Conservation (phyloP, 2,888 invertebrate species). For the Drosophila picticornis region DNA sequence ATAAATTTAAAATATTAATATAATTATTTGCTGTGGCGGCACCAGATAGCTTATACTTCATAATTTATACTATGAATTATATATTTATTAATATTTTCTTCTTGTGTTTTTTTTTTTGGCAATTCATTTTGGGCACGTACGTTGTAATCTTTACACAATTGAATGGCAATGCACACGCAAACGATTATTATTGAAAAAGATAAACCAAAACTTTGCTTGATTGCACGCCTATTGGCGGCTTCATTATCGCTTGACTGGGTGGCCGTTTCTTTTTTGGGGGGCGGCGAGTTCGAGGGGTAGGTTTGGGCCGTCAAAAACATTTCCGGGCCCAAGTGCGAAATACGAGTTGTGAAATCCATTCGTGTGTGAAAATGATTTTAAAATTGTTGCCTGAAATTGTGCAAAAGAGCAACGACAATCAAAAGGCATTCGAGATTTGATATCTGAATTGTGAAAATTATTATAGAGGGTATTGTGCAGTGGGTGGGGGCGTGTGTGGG, state of each 20-base stretch:
- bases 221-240: constrained; percentile 70
- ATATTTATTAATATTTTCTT: neutral
- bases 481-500: too few relatives aligned
- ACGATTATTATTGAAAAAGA: constrained; percentile 53
- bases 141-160: constrained; percentile 67
- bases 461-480: neutral
- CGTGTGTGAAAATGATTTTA: constrained; percentile 81
- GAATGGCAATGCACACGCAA: constrained; percentile 62
- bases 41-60: constrained; percentile 5
- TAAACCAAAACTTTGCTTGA: constrained; percentile 64
- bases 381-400: constrained; percentile 68
- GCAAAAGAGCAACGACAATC: constrained; percentile 66
- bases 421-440: constrained; percentile 63
- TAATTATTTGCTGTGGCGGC: constrained; percentile 39
- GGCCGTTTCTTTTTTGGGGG: constrained; percentile 30
- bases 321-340: constrained; percentile 52
- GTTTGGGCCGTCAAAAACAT: constrained; percentile 52
- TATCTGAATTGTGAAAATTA: constrained; percentile 37
- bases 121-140: constrained; percentile 34
- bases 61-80: constrained; percentile 17
- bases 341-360: constrained; percentile 56
- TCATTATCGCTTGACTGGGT: constrained; percentile 50
- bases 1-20: constrained; percentile 36
- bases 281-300: neutral
- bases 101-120: constrained; percentile 14